phyloP scores from a whole-genome alignment of 2,113 vertebrate species.

The Dipodomys merriami region DNA sequence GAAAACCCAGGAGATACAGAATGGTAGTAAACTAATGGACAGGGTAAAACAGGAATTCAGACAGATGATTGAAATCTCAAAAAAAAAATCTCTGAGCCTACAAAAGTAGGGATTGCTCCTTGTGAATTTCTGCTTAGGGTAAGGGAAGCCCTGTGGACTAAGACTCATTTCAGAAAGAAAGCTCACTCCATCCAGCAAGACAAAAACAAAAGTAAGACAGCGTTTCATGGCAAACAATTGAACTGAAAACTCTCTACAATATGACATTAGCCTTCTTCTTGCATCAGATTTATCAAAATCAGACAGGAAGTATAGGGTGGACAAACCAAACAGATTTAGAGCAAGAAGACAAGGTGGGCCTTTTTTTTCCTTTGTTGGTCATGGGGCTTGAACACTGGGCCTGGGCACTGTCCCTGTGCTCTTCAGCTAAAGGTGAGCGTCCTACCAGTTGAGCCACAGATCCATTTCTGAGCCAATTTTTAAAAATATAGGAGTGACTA shows the following conservation, averaged over 20 bases:
- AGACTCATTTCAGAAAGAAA: not conserved
- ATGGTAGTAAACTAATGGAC: not conserved
- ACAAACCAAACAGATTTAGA: not conserved
- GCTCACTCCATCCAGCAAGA: fast-evolving
- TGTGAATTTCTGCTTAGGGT: not conserved
- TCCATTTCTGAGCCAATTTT: not conserved
- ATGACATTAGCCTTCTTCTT: not conserved
- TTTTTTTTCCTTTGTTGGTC: too few species aligned
- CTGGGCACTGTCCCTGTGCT: too few species aligned
- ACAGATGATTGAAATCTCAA: not conserved
- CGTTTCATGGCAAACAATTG: not conserved
- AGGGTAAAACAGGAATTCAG: not conserved
- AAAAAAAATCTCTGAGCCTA: not conserved
- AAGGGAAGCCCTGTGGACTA: fast-evolving
- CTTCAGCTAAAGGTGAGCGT: too few species aligned
- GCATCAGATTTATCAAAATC: not conserved
- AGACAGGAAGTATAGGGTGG: not conserved
- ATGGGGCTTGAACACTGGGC: too few species aligned
- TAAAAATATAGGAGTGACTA: not conserved
- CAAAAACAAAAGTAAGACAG: not conserved
- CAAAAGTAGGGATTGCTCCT: not conserved
- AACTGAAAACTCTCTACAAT: not conserved
- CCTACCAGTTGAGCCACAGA: too few species aligned
- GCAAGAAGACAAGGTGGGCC: not conserved
- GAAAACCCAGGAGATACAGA: not conserved